Conservation (phyloP, 2,113 vertebrate species). For the Embiotoca jacksoni region DNA sequence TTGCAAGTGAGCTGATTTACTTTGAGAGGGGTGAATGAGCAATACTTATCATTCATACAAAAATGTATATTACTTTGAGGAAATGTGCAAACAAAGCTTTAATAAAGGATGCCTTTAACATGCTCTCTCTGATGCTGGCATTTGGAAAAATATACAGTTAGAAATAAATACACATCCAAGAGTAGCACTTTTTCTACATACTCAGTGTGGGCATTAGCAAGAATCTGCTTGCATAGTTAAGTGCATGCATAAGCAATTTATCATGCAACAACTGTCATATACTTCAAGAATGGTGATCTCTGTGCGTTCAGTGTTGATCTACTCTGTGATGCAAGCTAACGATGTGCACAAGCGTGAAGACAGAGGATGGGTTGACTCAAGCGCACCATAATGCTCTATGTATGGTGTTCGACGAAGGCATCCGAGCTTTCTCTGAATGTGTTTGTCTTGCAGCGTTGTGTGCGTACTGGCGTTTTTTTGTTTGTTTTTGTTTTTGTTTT, state of each 20-base stretch:
- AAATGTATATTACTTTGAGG: constrained; percentile 78
- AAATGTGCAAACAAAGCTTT: constrained; percentile 89
- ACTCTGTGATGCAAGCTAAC: constrained; percentile 53
- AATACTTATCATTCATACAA: constrained; percentile 80
- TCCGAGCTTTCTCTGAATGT: constrained; percentile 53
- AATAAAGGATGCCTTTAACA: constrained; percentile 79
- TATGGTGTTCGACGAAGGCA: constrained; percentile 43
- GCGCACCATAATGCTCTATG: constrained; percentile 58
- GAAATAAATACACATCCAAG: constrained; percentile 78
- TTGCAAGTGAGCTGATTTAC: constrained; percentile 78
- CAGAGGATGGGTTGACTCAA: constrained; percentile 41
- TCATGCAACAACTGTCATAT: constrained; percentile 86
- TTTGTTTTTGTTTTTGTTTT: background rate
- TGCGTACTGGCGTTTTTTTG: constrained; percentile 21
- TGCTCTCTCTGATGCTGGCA: constrained; percentile 83
- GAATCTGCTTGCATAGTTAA: constrained; percentile 91
- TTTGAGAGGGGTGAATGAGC: constrained; percentile 73
- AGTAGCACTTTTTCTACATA: constrained; percentile 75
- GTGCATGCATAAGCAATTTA: constrained; percentile 88
- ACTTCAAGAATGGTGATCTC: constrained; percentile 57
- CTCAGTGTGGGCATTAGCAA: constrained; percentile 78
- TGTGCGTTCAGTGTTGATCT: constrained; percentile 53
- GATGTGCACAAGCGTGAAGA: constrained; percentile 66
- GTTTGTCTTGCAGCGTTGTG: constrained; percentile 12
- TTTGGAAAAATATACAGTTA: constrained; percentile 82